Evolutionary conservation across 2,797 vertebrate species (phyloP).

Genomic region (Synanceia verrucosa): DNA sequence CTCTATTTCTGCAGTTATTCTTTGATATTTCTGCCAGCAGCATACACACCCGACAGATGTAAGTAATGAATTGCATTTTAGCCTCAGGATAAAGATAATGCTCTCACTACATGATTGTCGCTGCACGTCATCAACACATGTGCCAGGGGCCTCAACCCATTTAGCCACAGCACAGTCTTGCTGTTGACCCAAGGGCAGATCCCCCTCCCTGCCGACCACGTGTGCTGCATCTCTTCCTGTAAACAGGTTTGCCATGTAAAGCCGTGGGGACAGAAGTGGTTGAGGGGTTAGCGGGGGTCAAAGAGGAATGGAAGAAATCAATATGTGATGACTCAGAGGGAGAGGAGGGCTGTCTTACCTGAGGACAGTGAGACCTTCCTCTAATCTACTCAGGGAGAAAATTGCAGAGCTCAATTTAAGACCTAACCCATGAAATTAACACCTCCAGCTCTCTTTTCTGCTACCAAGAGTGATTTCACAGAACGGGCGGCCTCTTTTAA

Average conservation of each 20-base stretch:
- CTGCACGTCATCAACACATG: conserved; percentile 61
- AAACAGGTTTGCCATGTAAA: conserved; percentile 44
- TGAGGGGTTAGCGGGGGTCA: conserved; percentile 53
- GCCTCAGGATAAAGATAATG: conserved; percentile 60
- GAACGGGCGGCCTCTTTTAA: conserved; percentile 73
- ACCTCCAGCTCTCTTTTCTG: conserved; percentile 82
- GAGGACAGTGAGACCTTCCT: conserved; percentile 81
- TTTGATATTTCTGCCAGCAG: conserved; percentile 32
- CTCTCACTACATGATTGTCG: conserved; percentile 52
- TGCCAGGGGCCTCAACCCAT: conserved; percentile 40
- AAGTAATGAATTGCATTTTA: conserved; percentile 57
- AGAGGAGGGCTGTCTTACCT: conserved; percentile 74
- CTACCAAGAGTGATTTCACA: conserved; percentile 79
- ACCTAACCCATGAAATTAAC: conserved; percentile 88
- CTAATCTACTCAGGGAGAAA: conserved; percentile 84
- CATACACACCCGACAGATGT: conserved; percentile 26
- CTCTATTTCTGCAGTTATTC: conserved; percentile 18
- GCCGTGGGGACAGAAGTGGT: background rate
- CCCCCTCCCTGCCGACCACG: background rate
- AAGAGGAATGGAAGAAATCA: conserved; percentile 58
- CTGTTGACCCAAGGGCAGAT: conserved; percentile 48
- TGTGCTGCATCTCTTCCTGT: conserved; percentile 13
- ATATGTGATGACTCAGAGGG: conserved; percentile 70
- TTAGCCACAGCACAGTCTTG: conserved; percentile 47
- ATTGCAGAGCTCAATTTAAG: conserved; percentile 85